Evolutionary conservation across 2,888 invertebrate genomes (phyloP).

Genomic region (Julus scandinavius): DNA sequence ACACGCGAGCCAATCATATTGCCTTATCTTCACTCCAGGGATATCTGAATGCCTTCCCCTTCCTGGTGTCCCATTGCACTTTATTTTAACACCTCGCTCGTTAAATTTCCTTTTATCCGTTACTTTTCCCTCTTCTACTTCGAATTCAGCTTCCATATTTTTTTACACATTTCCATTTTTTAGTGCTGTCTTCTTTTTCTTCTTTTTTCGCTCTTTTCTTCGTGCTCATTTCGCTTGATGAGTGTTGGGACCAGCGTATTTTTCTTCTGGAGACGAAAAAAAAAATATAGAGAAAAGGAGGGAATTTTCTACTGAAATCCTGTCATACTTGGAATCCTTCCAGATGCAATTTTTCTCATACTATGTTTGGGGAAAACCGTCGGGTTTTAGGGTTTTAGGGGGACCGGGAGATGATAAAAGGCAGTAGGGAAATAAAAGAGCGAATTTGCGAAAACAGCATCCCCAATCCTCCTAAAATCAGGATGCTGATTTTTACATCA

Average conservation of each 20-base stretch:
- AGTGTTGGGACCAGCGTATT: neutral
- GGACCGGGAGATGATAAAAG: neutral
- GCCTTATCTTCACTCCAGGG: neutral
- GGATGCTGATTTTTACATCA: conserved; percentile 24
- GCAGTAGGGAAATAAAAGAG: conserved; percentile 17
- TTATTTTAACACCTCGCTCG: conserved; percentile 42
- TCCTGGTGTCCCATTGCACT: neutral
- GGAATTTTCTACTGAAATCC: conserved; percentile 37
- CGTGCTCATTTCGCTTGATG: conserved; percentile 27
- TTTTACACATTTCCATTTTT: conserved; percentile 36
- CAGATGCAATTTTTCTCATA: conserved; percentile 33
- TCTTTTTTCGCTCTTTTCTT: neutral
- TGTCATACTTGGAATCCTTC: conserved; percentile 35
- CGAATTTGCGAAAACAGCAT: conserved; percentile 39
- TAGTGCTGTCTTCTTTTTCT: neutral
- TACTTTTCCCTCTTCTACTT: neutral
- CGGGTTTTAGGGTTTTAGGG: neutral
- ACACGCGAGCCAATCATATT: neutral
- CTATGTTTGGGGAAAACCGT: neutral
- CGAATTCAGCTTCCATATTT: neutral
- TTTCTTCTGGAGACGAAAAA: neutral
- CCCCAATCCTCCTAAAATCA: conserved; percentile 34
- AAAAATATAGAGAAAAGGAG: conserved; percentile 5
- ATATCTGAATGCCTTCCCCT: neutral
- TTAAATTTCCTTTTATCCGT: conserved; percentile 6